Conservation (phyloP, 1,140 invertebrate genomes). For the Ceratina japonica region DNA sequence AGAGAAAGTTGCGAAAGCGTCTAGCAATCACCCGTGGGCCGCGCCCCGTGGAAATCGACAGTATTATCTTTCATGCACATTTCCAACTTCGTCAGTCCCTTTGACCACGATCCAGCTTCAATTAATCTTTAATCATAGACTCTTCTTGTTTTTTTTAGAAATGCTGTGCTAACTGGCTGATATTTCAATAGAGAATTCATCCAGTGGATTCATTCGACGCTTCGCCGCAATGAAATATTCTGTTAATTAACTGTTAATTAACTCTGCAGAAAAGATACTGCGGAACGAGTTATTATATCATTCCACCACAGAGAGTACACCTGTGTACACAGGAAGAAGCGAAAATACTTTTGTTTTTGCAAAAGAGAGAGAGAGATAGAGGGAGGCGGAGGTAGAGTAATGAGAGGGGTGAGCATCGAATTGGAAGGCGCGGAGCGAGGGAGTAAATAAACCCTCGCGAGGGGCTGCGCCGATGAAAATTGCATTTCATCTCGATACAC, state of each 20-base stretch:
- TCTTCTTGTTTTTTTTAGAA: no score
- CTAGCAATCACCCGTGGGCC: neutral
- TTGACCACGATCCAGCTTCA: neutral
- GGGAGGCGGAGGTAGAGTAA: conserved; percentile 35
- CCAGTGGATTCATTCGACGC: no score
- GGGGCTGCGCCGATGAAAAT: conserved; percentile 56
- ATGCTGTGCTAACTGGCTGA: no score
- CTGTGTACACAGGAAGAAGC: conserved; percentile 50
- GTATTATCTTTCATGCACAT: neutral
- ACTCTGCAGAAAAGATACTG: neutral
- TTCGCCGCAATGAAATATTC: no score
- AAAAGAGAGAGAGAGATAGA: conserved; percentile 37
- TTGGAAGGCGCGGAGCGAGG: conserved; percentile 41
- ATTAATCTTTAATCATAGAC: neutral
- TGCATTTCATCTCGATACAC: conserved; percentile 71
- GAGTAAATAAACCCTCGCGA: conserved; percentile 53
- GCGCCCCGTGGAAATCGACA: neutral
- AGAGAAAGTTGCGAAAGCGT: conserved; percentile 26
- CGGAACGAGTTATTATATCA: conserved; percentile 2
- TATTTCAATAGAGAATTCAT: no score
- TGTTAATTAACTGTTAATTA: conserved; percentile 10
- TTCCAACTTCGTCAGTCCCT: neutral
- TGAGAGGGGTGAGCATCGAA: conserved; percentile 40
- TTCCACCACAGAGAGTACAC: neutral
- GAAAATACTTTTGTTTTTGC: conserved; percentile 67